Conservation (phyloP, 1,140 invertebrate genomes). For the Drosophila arizonae region DNA sequence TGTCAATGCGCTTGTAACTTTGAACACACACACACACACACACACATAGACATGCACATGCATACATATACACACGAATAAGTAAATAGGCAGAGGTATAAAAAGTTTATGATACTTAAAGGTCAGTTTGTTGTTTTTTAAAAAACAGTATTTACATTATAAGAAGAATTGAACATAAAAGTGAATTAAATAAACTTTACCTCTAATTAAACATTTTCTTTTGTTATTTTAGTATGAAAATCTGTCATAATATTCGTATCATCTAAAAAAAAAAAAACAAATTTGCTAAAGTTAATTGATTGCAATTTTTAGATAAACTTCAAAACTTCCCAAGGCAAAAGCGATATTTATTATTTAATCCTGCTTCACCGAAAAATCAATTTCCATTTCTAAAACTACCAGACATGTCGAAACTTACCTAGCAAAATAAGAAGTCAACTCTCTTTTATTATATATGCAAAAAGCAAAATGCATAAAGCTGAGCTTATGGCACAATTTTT, state of each 20-base stretch:
- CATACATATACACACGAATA: slow-evolving; percentile 12
- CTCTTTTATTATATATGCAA: neutral
- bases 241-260: no score
- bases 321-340: neutral
- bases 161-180: neutral
- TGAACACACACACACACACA: slow-evolving; percentile 28
- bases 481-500: neutral
- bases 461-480: neutral
- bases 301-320: no score
- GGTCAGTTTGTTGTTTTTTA: neutral
- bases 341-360: neutral
- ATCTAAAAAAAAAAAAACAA: no score
- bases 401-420: neutral
- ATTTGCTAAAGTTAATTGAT: no score
- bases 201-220: no score
- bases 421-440: neutral
- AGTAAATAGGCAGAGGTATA: neutral
- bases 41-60: slow-evolving; percentile 7
- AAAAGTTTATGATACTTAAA: neutral
- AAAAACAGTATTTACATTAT: neutral
- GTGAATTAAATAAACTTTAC: no score
- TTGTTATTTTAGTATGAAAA: no score
- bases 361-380: no score
- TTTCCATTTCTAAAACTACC: neutral
- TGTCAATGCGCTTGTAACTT: slow-evolving; percentile 63